Evolutionary conservation across 2,113 vertebrate genomes (phyloP).

Genomic region (Podiceps cristatus): DNA sequence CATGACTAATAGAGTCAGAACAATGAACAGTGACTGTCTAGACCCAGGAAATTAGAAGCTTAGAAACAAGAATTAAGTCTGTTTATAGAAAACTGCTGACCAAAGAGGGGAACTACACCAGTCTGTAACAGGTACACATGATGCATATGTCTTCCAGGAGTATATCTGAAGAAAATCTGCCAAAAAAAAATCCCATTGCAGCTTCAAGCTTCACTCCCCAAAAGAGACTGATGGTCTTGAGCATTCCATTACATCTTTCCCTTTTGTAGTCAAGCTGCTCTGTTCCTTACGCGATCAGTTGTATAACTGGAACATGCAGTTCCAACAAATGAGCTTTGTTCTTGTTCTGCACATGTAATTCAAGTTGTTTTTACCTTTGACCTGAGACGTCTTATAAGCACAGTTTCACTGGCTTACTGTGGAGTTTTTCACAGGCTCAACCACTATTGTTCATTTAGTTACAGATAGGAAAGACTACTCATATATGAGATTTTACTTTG

Average conservation of each 20-base stretch:
- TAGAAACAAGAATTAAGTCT: not conserved
- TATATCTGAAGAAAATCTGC: not conserved
- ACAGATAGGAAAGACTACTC: not conserved
- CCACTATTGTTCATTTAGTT: not conserved
- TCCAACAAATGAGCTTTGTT: not conserved
- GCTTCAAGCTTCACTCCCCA: not conserved
- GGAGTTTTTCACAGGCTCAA: not conserved
- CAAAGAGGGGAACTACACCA: not conserved
- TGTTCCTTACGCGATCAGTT: rapidly evolving
- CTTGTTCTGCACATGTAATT: not conserved
- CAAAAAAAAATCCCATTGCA: not conserved
- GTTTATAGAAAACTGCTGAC: not conserved
- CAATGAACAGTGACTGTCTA: not conserved
- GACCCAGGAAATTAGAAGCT: not conserved
- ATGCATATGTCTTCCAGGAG: not conserved
- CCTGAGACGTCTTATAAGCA: not conserved
- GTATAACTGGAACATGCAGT: not conserved
- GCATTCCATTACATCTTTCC: not conserved
- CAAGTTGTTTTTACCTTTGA: not conserved
- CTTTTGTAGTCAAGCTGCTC: not conserved
- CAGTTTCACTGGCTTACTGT: not conserved
- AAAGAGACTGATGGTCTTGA: not conserved
- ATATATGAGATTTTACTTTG: not conserved
- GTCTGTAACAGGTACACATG: not conserved
- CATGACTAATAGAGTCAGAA: not conserved